These are phyloP conservation scores for Coptodon rendalli DNA, from an alignment of 2,113 vertebrate species.

Conservation along the genomic window DNA sequence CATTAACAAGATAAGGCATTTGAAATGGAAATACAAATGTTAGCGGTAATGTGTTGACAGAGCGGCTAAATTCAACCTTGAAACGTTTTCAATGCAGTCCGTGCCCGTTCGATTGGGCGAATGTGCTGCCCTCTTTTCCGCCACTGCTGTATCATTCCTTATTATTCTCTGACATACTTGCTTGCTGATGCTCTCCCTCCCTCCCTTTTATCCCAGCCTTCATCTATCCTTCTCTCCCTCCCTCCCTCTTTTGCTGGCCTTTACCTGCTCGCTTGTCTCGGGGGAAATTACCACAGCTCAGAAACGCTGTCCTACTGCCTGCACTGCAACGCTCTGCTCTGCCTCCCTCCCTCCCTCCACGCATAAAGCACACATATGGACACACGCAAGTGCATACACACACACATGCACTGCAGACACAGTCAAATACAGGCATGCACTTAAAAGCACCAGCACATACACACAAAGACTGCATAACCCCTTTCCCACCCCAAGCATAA, in stretches of 20 bases:
- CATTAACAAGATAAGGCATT: constrained; percentile 56
- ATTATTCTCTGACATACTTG: constrained; percentile 61
- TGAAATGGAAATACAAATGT: constrained; percentile 44
- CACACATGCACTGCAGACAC: neutral
- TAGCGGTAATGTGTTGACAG: constrained; percentile 31
- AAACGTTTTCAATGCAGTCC: neutral
- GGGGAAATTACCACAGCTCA: constrained; percentile 71
- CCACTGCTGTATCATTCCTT: constrained; percentile 58
- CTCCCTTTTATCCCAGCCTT: neutral
- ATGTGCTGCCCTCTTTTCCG: constrained; percentile 14
- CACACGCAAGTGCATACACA: neutral
- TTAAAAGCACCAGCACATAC: neutral
- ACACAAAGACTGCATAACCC: neutral
- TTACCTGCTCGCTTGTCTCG: constrained; percentile 65
- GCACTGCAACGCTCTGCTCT: constrained; percentile 32
- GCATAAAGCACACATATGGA: constrained; percentile 13
- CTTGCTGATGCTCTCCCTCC: constrained; percentile 11
- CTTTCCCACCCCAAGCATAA: constrained; percentile 4
- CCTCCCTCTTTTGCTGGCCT: constrained; percentile 53
- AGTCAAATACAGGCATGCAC: neutral
- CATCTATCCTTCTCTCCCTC: neutral
- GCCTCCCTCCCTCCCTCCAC: constrained; percentile 25
- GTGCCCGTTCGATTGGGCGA: constrained; percentile 17
- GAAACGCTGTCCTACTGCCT: constrained; percentile 57
- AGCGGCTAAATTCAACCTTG: constrained; percentile 8